Percentiles rank a stretch among this genome's conserved stretches.
These are phyloP conservation scores for Laticauda colubrina DNA, from an alignment of 2,113 vertebrate species.

Conservation along the genomic window DNA sequence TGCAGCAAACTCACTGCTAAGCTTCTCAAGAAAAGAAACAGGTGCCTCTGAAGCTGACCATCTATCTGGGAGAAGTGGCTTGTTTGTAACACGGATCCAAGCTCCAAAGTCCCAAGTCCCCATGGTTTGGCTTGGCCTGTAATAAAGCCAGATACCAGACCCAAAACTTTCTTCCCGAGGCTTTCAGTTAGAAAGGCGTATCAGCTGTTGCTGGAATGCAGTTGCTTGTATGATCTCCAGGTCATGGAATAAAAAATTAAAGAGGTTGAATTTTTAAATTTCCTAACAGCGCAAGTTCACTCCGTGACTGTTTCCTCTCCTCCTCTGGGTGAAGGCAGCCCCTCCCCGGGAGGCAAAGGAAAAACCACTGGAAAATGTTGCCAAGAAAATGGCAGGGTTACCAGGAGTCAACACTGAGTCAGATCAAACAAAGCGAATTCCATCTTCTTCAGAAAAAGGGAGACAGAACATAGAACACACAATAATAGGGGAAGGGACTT, in stretches of 20 bases:
- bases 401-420: not conserved
- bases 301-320: not conserved
- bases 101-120: not conserved
- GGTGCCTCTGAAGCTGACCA: not conserved
- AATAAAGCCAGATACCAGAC: not conserved
- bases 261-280: not conserved
- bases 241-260: not conserved
- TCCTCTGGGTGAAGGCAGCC: not conserved
- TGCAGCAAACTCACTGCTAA: not conserved
- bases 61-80: too few species aligned
- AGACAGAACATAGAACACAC: not conserved
- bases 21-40: too few species aligned
- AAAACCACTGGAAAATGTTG: not conserved
- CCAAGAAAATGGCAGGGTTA: not conserved
- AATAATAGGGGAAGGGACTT: not conserved
- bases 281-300: not conserved
- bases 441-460: not conserved
- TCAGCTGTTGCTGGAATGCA: not conserved
- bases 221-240: not conserved
- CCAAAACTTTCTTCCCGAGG: not conserved
- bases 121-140: not conserved
- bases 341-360: not conserved
- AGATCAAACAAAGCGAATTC: not conserved
- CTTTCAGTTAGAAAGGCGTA: not conserved
- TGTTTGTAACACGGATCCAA: not conserved